Evolutionary conservation across 2,888 invertebrate species (phyloP), one percentile per base, ranked within the genome.

Genomic region (Lochmaea crataegi): DNA sequence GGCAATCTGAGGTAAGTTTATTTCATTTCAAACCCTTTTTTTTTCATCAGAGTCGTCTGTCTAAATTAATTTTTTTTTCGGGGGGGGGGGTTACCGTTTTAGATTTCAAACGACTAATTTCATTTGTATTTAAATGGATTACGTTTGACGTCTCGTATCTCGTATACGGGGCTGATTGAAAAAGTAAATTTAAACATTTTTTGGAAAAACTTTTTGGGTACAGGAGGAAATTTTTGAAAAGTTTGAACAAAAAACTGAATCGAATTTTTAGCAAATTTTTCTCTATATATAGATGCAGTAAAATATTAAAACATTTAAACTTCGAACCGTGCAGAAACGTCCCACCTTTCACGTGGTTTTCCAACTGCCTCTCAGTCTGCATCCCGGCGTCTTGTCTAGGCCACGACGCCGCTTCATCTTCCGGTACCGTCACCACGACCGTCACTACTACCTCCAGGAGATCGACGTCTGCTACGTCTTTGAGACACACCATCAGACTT

Each of bases 1-100:
- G 88, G 94, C 75, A 94, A 95, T 80, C 88, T 97, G 80, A 93
- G 95, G 97, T 96, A 88, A 83, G 84, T 64, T 57, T 68, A 16
- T 18, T n/a, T n/a, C n/a, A n/a, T n/a, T n/a, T n/a, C 12, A 22
- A 26, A 18, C 60, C 6, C n/a, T 42, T 22, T 51, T 18, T 38
- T 61, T 53, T 18, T 14, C 12, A 5, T 48, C 41, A 11, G 1
- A 41, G 11, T 22, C 7, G 41, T 41, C 11, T 41, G 11, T 11
- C 41, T 11, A 41, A 41, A 41, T 41, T 41, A 11, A 41, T 48
- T 16, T 32, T 60, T 51, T 16, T 42, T 42, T n/a, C n/a, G n/a
- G n/a, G n/a, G n/a, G n/a, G 9, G 2, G 2, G 11, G 6, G 42
- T 1, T 42, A 11, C 11, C 2, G 11, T 42, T 42, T 11, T 11